A percentile compares a stretch with the other conserved stretches of the same genome.
Conservation (phyloP, 2,888 invertebrate species). For the Pilophorus perplexus region DNA sequence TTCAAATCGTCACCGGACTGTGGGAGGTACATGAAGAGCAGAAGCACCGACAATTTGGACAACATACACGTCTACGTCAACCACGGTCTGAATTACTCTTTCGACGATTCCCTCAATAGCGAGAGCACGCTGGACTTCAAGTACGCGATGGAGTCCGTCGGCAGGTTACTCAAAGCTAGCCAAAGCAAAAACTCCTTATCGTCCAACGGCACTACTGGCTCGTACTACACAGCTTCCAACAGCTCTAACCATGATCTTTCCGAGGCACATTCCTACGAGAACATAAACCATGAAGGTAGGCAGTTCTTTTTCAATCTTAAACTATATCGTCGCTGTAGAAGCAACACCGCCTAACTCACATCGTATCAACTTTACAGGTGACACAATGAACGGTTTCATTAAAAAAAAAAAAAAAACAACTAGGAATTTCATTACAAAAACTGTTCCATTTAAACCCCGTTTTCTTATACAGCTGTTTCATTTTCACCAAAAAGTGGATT, state of each 20-base stretch:
- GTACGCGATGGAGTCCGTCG: slow-evolving; percentile 39
- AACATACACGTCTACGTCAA: slow-evolving; percentile 40
- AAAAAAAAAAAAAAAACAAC: too few relatives aligned
- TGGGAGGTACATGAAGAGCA: slow-evolving; percentile 22
- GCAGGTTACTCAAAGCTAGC: slow-evolving; percentile 35
- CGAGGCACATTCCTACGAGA: slow-evolving; percentile 9
- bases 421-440: too few relatives aligned
- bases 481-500: neutral
- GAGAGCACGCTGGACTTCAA: slow-evolving; percentile 39
- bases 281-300: slow-evolving; percentile 11
- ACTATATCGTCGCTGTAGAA: too few relatives aligned
- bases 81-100: slow-evolving; percentile 39
- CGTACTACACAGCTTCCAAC: slow-evolving; percentile 39
- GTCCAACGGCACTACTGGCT: slow-evolving; percentile 25
- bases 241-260: slow-evolving; percentile 2
- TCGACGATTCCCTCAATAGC: slow-evolving; percentile 21
- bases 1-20: slow-evolving; percentile 10
- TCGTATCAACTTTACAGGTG: too few relatives aligned
- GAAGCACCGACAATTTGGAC: slow-evolving; percentile 24
- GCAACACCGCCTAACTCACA: too few relatives aligned
- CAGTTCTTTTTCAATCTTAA: neutral
- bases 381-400: too few relatives aligned
- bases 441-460: neutral
- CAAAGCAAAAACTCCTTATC: slow-evolving; percentile 24
- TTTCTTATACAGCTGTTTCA: neutral